Conservation (phyloP, 1,140 invertebrate species). For the Proales similis region DNA sequence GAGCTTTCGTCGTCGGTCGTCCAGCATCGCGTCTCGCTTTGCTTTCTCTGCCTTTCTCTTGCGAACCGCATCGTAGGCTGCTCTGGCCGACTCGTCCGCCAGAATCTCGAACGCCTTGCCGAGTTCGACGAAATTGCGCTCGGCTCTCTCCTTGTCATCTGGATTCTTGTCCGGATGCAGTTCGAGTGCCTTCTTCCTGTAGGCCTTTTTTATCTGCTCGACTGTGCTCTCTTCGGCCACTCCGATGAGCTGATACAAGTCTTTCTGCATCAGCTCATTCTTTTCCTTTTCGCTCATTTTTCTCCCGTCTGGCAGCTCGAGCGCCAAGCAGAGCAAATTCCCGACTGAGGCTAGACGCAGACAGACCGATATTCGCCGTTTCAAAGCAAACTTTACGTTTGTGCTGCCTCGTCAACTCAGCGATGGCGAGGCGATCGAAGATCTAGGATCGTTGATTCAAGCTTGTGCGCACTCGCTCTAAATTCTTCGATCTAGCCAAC, state of each 20-base stretch:
- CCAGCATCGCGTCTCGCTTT: conserved; percentile 7
- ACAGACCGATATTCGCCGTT: too few relatives aligned
- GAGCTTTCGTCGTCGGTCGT: conserved; percentile 22
- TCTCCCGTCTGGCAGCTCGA: too few relatives aligned
- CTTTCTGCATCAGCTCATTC: conserved; percentile 14
- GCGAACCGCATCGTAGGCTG: conserved; percentile 28
- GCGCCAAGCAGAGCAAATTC: too few relatives aligned
- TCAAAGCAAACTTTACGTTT: too few relatives aligned
- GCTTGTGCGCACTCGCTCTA: too few relatives aligned
- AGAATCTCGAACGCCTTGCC: conserved; percentile 37
- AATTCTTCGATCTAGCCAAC: too few relatives aligned
- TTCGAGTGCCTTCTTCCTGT: conserved; percentile 72
- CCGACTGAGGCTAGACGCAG: too few relatives aligned
- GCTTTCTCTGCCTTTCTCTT: conserved; percentile 4
- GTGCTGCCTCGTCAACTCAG: too few relatives aligned
- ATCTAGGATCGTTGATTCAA: too few relatives aligned
- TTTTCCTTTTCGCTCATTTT: conserved; percentile 35
- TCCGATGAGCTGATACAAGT: conserved; percentile 31
- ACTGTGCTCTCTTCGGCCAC: conserved; percentile 4
- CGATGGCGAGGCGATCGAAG: too few relatives aligned
- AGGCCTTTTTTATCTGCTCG: conserved; percentile 80
- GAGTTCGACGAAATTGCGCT: conserved; percentile 14
- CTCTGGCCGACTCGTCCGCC: conserved; percentile 25
- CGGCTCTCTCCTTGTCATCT: conserved; percentile 54
- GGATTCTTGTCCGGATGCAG: conserved; percentile 99